Conservation (phyloP, 2,888 invertebrate species). For the Polydrusus pterygomalis region DNA sequence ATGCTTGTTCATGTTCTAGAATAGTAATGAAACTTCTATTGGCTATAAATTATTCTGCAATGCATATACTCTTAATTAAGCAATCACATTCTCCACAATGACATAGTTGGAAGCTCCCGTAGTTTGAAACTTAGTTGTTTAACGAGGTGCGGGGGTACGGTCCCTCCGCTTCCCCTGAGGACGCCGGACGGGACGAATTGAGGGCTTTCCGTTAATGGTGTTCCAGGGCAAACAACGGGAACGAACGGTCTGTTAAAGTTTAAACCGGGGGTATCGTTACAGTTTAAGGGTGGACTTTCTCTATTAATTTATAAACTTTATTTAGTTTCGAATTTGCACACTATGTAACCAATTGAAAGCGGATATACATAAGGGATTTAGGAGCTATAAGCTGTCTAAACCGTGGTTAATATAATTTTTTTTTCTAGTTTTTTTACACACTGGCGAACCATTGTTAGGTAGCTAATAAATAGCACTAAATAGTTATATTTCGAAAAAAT, state of each 20-base stretch:
- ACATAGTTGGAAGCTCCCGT: neutral
- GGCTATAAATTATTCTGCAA: no score
- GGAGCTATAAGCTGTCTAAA: no score
- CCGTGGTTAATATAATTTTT: no score
- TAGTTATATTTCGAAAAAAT: no score
- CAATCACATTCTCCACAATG: neutral
- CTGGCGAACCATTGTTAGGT: no score
- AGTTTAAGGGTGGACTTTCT: conserved; percentile 1
- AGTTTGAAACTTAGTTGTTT: conserved; percentile 14
- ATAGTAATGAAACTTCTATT: no score
- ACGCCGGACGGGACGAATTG: neutral
- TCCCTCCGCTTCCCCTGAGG: neutral
- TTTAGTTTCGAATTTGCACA: no score
- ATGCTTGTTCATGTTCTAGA: no score
- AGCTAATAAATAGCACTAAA: no score
- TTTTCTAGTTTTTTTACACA: no score
- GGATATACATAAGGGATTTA: no score
- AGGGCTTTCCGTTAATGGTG: conserved; percentile 6
- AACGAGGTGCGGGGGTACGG: conserved; percentile 3
- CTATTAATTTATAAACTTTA: neutral
- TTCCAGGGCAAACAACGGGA: conserved; percentile 1
- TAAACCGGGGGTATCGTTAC: neutral
- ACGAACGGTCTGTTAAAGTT: conserved; percentile 13
- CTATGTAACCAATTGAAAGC: no score
- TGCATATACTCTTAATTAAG: neutral